phyloP scores from a whole-genome alignment of 2,797 vertebrate genomes.

The Pseudocheirus occidentalis region DNA sequence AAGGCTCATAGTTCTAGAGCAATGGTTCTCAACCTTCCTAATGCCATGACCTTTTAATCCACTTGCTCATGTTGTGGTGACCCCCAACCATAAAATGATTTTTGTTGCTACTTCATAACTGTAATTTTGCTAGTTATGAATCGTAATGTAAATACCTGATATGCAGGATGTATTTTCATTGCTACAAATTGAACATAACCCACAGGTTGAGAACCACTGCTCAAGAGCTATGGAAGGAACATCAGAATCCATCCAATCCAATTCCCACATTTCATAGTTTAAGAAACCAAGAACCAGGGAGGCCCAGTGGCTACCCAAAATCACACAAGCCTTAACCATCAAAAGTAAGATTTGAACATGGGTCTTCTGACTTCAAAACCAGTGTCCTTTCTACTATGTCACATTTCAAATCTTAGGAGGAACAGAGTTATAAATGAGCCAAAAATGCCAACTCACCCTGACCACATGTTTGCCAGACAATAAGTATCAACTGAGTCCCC shows the following conservation, averaged over 20 bases:
- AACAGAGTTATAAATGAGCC: not conserved
- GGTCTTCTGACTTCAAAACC: not conserved
- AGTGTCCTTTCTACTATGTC: not conserved
- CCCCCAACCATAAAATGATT: no score
- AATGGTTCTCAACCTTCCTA: no score
- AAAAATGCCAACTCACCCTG: not conserved
- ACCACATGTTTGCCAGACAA: not conserved
- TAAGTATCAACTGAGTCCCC: slow-evolving; percentile 16
- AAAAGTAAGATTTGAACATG: not conserved
- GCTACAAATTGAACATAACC: no score
- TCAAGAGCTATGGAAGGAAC: not conserved
- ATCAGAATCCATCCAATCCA: not conserved
- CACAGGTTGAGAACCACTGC: no score
- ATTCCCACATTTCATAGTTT: not conserved
- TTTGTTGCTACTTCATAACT: no score
- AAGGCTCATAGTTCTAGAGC: not conserved
- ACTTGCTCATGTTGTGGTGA: no score
- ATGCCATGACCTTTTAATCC: no score
- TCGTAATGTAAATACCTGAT: no score
- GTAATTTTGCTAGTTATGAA: no score
- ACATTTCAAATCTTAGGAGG: not conserved
- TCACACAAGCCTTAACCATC: not conserved
- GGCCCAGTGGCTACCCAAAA: not conserved
- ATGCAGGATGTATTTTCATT: no score
- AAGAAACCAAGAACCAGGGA: not conserved